A percentile compares a stretch with the other conserved stretches of the same genome.
Evolutionary conservation across 1,140 invertebrate genomes (phyloP).

Genomic region (Bombus breviceps): DNA sequence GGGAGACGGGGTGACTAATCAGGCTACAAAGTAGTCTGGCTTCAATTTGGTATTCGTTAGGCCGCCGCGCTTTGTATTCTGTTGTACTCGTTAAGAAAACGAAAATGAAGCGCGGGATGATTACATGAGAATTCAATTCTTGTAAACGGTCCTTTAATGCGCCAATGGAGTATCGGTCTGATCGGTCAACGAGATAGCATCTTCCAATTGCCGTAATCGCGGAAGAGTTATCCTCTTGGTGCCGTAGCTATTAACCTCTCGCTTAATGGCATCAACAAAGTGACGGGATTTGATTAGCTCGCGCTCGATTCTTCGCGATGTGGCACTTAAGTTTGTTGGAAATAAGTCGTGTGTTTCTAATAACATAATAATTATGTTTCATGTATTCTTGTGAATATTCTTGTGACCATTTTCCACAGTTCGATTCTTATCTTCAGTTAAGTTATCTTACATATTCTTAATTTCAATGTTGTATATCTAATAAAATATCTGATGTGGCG

Average conservation of each 20-base stretch:
- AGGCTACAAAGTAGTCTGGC: slow-evolving; percentile 52
- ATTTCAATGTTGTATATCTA: background rate
- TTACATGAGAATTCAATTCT: slow-evolving; percentile 3
- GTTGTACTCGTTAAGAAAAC: slow-evolving; percentile 17
- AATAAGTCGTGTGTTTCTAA: background rate
- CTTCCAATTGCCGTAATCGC: slow-evolving; percentile 52
- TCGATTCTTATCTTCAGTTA: background rate
- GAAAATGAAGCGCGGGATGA: slow-evolving; percentile 36
- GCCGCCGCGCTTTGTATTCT: background rate
- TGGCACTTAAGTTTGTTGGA: background rate
- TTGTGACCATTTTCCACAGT: background rate
- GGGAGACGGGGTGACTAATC: slow-evolving; percentile 55
- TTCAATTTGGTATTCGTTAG: slow-evolving; percentile 57
- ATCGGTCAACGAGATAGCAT: slow-evolving; percentile 33
- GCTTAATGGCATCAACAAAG: slow-evolving; percentile 25
- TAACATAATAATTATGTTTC: background rate
- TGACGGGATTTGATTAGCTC: background rate
- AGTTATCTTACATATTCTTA: background rate
- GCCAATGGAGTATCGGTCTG: slow-evolving; percentile 9
- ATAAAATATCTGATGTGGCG: background rate
- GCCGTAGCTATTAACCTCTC: slow-evolving; percentile 44
- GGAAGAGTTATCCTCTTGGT: background rate
- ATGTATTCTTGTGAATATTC: background rate
- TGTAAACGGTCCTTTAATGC: slow-evolving; percentile 10
- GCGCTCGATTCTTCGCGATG: background rate